Percentiles rank a stretch among this genome's conserved stretches.
Evolutionary conservation across 2,797 vertebrate species (phyloP).

Genomic region (Coranthus polyacanthus): DNA sequence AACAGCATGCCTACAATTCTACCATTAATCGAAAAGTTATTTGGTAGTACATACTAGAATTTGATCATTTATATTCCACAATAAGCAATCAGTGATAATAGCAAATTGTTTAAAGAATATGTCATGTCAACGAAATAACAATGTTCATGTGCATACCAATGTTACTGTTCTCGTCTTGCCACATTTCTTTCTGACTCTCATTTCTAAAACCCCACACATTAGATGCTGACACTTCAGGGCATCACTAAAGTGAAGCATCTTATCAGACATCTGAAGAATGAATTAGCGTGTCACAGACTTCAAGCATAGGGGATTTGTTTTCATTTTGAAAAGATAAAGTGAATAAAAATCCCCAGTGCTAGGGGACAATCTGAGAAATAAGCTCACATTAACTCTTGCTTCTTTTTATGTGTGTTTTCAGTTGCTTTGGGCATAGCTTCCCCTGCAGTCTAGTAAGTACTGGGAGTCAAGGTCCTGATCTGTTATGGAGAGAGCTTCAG

Average conservation of each 20-base stretch:
- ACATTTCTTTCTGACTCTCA: slow-evolving; percentile 6
- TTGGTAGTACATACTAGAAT: too few species aligned
- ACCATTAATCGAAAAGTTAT: too few species aligned
- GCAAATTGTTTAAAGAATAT: not conserved
- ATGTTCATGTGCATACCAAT: not conserved
- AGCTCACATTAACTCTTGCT: slow-evolving; percentile 11
- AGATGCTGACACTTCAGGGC: slow-evolving; percentile 42
- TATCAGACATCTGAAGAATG: slow-evolving; percentile 54
- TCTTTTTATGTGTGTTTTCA: slow-evolving; percentile 13
- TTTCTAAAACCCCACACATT: slow-evolving; percentile 13
- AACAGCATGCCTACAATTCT: too few species aligned
- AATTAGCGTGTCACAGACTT: slow-evolving; percentile 38
- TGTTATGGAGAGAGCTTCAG: not conserved
- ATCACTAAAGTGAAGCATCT: slow-evolving; percentile 37
- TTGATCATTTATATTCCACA: not conserved
- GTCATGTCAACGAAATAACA: not conserved
- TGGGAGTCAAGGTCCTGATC: slow-evolving; percentile 35
- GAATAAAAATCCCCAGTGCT: slow-evolving; percentile 31
- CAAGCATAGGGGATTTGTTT: slow-evolving; percentile 39
- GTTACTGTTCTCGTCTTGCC: slow-evolving; percentile 12
- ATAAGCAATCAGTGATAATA: not conserved
- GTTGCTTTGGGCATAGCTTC: slow-evolving; percentile 18
- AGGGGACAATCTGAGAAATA: slow-evolving; percentile 16
- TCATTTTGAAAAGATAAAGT: slow-evolving; percentile 48
- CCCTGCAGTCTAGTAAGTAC: slow-evolving; percentile 20